phyloP scores from a whole-genome alignment of 35 echinoderm and acorn worm species.

The Strongylocentrotus purpuratus region DNA sequence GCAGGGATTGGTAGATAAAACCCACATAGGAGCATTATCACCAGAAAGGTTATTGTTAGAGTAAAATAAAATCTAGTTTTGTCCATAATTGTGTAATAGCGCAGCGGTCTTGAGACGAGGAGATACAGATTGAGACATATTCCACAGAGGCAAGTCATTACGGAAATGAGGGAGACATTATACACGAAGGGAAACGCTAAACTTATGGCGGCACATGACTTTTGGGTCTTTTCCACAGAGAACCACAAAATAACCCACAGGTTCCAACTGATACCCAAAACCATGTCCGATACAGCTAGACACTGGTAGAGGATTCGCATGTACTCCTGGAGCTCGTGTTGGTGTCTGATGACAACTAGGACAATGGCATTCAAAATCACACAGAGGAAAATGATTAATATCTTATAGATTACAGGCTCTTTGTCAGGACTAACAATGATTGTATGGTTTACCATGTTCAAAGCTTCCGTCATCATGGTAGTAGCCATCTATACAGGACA shows the following conservation, averaged over 20 bases:
- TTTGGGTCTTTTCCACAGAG: not conserved
- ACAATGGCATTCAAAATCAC: not conserved
- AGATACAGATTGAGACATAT: not conserved
- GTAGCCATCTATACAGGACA: not conserved
- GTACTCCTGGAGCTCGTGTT: not conserved
- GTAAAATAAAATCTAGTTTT: not conserved
- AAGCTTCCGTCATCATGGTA: not conserved
- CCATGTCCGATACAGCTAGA: not conserved
- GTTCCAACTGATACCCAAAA: not conserved
- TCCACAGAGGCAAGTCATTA: not conserved
- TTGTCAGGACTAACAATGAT: not conserved
- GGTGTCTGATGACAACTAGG: not conserved
- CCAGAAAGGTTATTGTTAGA: not conserved
- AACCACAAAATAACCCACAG: not conserved
- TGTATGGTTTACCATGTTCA: not conserved
- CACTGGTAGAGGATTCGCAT: not conserved
- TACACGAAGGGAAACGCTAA: not conserved
- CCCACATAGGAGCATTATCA: not conserved
- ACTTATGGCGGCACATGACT: not conserved
- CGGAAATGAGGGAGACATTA: not conserved
- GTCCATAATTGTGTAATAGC: not conserved
- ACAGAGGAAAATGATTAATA: not conserved
- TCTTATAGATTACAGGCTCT: not conserved
- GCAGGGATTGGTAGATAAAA: not conserved
- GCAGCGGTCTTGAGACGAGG: not conserved